Evolutionary conservation across 2,797 vertebrate species (phyloP), one percentile per base, ranked within the genome.

Genomic region (Uromys caudimaculatus): DNA sequence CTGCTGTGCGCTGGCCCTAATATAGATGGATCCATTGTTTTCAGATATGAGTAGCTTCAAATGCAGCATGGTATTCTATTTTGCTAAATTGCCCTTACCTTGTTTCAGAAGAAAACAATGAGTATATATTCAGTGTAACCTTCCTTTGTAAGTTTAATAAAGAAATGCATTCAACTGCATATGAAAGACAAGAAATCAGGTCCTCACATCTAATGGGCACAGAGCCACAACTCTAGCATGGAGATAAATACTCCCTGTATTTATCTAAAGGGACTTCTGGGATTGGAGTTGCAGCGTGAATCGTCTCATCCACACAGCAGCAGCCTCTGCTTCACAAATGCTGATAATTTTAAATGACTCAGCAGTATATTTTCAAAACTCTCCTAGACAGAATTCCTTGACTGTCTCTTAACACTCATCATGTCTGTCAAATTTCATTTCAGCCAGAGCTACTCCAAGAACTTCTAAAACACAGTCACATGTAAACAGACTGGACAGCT

Each of bases 291-390:
- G 0, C 7, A 78, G 27, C 81, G 56, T 79, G n/a, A 92, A 77
- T 58, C 13, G 47, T 90, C 89, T 95, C 41, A 58, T 90, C 67
- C 83, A 90, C 89, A 86, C 10, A 93, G 14, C n/a, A 83, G 79
- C 62, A 67, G 58, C 92, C 52, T 79, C 90, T n/a, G 32, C 64
- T 95, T 93, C 95, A 38, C 84, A 92, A 77, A 29, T 94, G 76
- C 71, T 44, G 86, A 95, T 94, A 62, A 92, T 83, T 92, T 93
- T 90, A 93, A 93, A 82, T 86, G 71, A 95, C n/a, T 95, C 91
- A 89, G 41, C 47, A 94, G 41, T 56, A 89, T 95, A 94, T n/a
- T 92, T 64, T 90, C 24, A 71, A 76, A 94, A 90, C 56, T 93
- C 67, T 84, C 52, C 71, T 44, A 87, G 44, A 89, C 41, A 93